Conservation (phyloP, 2,113 vertebrate species). For the Xenus cinereus region DNA sequence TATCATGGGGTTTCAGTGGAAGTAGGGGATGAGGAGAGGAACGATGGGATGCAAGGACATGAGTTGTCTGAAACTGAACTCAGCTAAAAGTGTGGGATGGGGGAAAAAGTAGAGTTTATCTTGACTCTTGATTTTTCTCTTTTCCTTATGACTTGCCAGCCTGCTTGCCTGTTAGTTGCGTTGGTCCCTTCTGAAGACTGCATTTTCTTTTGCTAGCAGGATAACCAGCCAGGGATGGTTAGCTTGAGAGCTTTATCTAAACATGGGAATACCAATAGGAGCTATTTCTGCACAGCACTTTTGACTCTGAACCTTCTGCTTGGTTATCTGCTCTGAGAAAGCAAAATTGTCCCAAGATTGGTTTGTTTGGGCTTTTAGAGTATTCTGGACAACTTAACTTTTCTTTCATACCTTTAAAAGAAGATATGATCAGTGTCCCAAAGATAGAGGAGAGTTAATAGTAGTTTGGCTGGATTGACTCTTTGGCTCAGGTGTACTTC, state of each 20-base stretch:
- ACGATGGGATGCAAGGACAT: accelerated
- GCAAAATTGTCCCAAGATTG: background rate
- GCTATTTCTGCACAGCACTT: background rate
- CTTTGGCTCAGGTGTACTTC: background rate
- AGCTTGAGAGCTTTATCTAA: background rate
- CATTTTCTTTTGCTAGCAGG: background rate
- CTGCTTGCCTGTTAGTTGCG: background rate
- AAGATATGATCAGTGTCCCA: background rate
- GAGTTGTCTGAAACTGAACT: background rate
- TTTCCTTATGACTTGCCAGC: background rate
- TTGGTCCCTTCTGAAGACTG: background rate
- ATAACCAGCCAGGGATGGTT: background rate
- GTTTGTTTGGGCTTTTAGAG: background rate
- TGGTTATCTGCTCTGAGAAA: background rate
- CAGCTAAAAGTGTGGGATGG: background rate
- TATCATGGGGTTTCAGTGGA: background rate
- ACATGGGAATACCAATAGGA: background rate
- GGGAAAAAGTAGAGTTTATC: background rate
- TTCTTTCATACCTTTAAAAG: background rate
- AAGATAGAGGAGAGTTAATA: background rate
- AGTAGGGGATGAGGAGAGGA: background rate
- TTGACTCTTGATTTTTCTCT: background rate
- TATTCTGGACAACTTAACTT: background rate
- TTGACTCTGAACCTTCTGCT: background rate
- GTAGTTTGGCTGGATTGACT: background rate